Evolutionary conservation across 2,888 invertebrate genomes (phyloP), one percentile per base, ranked within the genome.

Genomic region (Keiferia lycopersicella): DNA sequence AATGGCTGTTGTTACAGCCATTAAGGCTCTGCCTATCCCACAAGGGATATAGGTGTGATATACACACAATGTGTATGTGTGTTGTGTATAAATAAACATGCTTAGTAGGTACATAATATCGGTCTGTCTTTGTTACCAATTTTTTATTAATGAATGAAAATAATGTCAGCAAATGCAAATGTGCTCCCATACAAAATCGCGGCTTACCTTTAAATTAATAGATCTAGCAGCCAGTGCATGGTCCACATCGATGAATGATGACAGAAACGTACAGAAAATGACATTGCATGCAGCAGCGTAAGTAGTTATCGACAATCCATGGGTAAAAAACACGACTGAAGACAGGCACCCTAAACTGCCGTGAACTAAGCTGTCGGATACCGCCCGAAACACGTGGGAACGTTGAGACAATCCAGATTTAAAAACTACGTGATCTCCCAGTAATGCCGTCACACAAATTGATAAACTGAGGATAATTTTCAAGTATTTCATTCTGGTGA

Each of bases 181-280:
- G n/a, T n/a, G n/a, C n/a, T n/a, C n/a, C n/a, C n/a, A n/a, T n/a
- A n/a, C n/a, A n/a, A n/a, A n/a, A n/a, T n/a, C n/a, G n/a, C n/a
- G n/a, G 22, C 73, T 77, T 68, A 90, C 91, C 87, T 87, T 87
- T 1, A 84, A 73, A 68, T 80, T 61, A 65, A 91, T 67, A 2
- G 91, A 90, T 69, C 69, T 83, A 1, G 91, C 91, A 0, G 84
- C 82, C n/a, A 91, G 74, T 48, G 83, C 75, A 72, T 91, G 91
- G 62, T 91, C 91, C 0, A 90, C 62, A 70, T 91, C 91, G 22
- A 91, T 91, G 0, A 86, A 62, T 0, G 84, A 82, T 0, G 91
- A 86, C 2, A 87, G 63, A 0, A 80, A 10, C 0, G 88, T 84
- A 48, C 91, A 91, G 38, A 89, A 73, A 22, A 78, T 39, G 0